These are phyloP conservation scores for Amphiprion percula DNA, from an alignment of 2,113 vertebrate species.

Conservation along the genomic window DNA sequence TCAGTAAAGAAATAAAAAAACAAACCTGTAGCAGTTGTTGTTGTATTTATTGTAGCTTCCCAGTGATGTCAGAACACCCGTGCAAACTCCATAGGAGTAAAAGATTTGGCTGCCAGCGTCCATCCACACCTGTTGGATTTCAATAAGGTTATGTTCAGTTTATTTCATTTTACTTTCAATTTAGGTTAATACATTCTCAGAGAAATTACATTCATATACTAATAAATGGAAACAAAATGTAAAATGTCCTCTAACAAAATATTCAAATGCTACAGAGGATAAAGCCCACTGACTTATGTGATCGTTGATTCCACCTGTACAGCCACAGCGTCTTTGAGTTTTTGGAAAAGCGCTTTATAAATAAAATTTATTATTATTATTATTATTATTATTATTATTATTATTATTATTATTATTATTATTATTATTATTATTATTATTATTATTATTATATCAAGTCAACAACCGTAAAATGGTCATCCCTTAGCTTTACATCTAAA, in stretches of 20 bases:
- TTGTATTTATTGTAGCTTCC: conserved; percentile 87
- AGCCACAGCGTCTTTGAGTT: too few species aligned
- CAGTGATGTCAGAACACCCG: conserved; percentile 82
- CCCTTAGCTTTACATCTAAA: not conserved
- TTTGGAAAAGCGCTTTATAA: too few species aligned
- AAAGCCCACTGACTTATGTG: too few species aligned
- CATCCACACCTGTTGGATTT: conserved; percentile 83
- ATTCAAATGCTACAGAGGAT: not conserved
- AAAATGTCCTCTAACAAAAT: not conserved
- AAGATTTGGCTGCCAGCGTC: conserved; percentile 87
- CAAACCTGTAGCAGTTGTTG: conserved; percentile 86
- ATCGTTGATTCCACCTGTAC: not conserved
- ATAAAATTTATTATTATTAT: too few species aligned
- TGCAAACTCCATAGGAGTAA: conserved; percentile 85
- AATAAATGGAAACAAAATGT: not conserved
- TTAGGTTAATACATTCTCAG: not conserved
- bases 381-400: too few species aligned
- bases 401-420: too few species aligned
- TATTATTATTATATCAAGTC: too few species aligned
- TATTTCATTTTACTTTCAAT: too few species aligned
- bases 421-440: too few species aligned
- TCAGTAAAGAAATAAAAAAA: not conserved
- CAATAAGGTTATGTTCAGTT: not conserved
- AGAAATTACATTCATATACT: not conserved
- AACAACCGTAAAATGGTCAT: not conserved